These are phyloP conservation scores for Cydia strobilella DNA, from an alignment of 1,140 invertebrate species.

Conservation along the genomic window DNA sequence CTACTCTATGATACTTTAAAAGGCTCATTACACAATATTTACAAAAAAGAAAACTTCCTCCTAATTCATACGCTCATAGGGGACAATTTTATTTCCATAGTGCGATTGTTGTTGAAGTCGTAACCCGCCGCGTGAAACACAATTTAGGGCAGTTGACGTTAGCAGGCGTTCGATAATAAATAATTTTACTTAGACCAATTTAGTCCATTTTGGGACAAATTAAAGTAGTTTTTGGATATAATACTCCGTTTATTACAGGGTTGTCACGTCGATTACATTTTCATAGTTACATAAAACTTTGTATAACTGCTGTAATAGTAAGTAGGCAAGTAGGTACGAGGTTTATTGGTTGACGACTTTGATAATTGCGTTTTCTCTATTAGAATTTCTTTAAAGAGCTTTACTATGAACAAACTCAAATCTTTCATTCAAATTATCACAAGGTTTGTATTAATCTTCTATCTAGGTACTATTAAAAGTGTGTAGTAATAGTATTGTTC, in stretches of 20 bases:
- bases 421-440: too few relatives aligned
- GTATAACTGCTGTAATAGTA: constrained; percentile 4
- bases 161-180: constrained; percentile 42
- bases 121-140: constrained; percentile 55
- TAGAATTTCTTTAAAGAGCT: too few relatives aligned
- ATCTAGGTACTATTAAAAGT: too few relatives aligned
- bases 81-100: constrained; percentile 70
- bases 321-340: background rate
- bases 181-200: constrained; percentile 53
- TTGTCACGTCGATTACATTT: constrained; percentile 17
- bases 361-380: too few relatives aligned
- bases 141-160: constrained; percentile 50
- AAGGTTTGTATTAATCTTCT: too few relatives aligned
- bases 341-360: too few relatives aligned
- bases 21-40: constrained; percentile 67
- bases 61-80: constrained; percentile 62
- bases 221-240: constrained; percentile 49
- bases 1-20: constrained; percentile 72
- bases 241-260: constrained; percentile 45
- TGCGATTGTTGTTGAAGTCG: constrained; percentile 57
- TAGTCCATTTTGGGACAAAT: constrained; percentile 44
- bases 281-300: background rate
- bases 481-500: too few relatives aligned
- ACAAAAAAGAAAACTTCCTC: constrained; percentile 61
- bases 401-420: too few relatives aligned